phyloP scores from a whole-genome alignment of 2,888 invertebrate species.

The Scaptomyza parva region DNA sequence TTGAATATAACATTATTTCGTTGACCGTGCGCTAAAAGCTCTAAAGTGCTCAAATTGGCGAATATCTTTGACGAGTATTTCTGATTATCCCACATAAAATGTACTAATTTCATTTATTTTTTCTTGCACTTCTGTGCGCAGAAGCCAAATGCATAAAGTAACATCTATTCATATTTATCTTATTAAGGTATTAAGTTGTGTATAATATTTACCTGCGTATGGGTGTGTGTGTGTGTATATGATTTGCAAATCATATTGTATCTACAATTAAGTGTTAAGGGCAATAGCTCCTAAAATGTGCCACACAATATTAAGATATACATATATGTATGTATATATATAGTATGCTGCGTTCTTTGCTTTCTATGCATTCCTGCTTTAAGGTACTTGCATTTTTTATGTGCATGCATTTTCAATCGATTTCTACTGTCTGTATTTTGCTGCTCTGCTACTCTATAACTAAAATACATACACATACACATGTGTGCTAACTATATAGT shows the following conservation, averaged over 20 bases:
- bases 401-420: conserved; percentile 23
- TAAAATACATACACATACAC: conserved; percentile 29
- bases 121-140: conserved; percentile 28
- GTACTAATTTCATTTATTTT: conserved; percentile 3
- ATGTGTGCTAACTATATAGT: conserved; percentile 10
- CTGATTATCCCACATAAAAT: conserved; percentile 36
- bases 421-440: conserved; percentile 20
- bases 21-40: conserved; percentile 77
- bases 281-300: conserved; percentile 51
- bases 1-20: conserved; percentile 73
- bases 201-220: conserved; percentile 19
- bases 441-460: conserved; percentile 39
- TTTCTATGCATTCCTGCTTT: conserved; percentile 20
- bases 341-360: conserved; percentile 23
- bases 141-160: conserved; percentile 33
- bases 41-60: conserved; percentile 72
- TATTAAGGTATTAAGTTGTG: conserved; percentile 30
- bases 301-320: conserved; percentile 14
- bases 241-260: conserved; percentile 40
- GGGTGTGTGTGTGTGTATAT: conserved; percentile 9
- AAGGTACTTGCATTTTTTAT: conserved; percentile 43
- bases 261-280: conserved; percentile 49
- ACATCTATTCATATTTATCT: conserved; percentile 43
- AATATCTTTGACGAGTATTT: conserved; percentile 45
- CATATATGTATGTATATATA: too few relatives aligned